Base-by-base conservation (phyloP, 1,140 invertebrate genomes). In the Sarcophaga peregrina region DNA sequence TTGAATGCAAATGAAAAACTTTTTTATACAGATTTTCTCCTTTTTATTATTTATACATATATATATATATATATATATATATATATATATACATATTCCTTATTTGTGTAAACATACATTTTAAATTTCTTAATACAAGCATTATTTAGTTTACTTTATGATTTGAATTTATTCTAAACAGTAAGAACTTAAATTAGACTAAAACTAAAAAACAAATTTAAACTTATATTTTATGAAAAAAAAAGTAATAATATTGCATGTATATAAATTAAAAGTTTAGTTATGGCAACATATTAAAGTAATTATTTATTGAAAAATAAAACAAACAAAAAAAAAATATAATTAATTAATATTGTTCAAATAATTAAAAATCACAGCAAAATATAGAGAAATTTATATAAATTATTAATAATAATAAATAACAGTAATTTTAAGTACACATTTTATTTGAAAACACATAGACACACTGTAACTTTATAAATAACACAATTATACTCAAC, bases 51-150 rank as follows among this genome's bases (percentile, higher is more conserved):
- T 37, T 37, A 37, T 37, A 37, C 4, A 37, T 37, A 37, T 37
- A 37, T 37, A 37, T 37, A 37, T 37, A 37, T 37, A 37, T 37
- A 37, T 37, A 4, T 37, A 37, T 37, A 37, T 37, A 4, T 37
- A 37, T 37, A 4, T 37, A 37, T 4, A 37, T 37, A 37, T 37
- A 4, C 25, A 4, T 37, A 37, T 37, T 37, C 25, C 25, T 68
- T 68, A 20, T 68, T 68, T n/a, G 62, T 68, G 62, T 20, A 68
- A 68, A 68, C 62, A 68, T 68, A 68, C 62, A 68, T 68, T 68
- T 17, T 68, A 68, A 68, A 68, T 68, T 20, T 68, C 62, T 68
- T 68, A 68, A 25, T 68, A 68, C 62, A 68, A 68, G 62, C 62
- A 68, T 68, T 68, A 20, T 9, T 20, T 68, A 17, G 17, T 20